Evolutionary conservation across 2,797 vertebrate species (phyloP), one percentile per base, ranked within the genome.

Genomic region (Brotula barbata): DNA sequence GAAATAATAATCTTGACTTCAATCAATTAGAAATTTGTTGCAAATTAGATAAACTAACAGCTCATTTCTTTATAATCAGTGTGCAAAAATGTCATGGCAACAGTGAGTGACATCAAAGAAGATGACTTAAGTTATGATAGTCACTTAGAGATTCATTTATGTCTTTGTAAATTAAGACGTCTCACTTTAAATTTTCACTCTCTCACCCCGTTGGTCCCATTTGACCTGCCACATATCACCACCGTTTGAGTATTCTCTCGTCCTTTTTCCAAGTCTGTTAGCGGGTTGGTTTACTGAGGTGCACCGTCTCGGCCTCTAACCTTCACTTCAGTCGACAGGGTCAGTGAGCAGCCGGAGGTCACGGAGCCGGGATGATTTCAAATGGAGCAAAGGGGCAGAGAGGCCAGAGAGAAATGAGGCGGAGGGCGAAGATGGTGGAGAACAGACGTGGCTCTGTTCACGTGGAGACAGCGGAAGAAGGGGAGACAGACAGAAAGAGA

Each of bases 391-490:
- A 71, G 59, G 34, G 55, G 54, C 59, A 39, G 17, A 1, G 1
- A 61, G 55, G 55, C 58, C 60, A 70, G 44, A 54, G 23, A 51
- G 68, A 73, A 65, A 48, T n/a, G 49, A 58, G 25, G 55, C 43
- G 49, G 56, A 50, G 47, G 43, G 59, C 37, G 64, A 67, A 54
- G 68, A 72, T 42, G 40, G 43, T 21, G 51, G 31, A 45, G 47
- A 80, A 84, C 81, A 88, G 73, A 39, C 46, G 1, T 20, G 3
- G 22, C 73, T 75, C 64, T 84, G 84, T 84, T 77, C 75, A 34
- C 31, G 41, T 51, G 6, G 51, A 79, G 37, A 58, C 31, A 71
- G 64, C 52, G 72, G 49, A 65, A 74, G 70, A 73, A 59, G 57
- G 9, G 4, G 58, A 73, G 71, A 77, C 53, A 7, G 68, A 22